Percentiles rank a stretch among this genome's conserved stretches.
Conservation (phyloP, 1,140 invertebrate species). For the Lethrus apterus region DNA sequence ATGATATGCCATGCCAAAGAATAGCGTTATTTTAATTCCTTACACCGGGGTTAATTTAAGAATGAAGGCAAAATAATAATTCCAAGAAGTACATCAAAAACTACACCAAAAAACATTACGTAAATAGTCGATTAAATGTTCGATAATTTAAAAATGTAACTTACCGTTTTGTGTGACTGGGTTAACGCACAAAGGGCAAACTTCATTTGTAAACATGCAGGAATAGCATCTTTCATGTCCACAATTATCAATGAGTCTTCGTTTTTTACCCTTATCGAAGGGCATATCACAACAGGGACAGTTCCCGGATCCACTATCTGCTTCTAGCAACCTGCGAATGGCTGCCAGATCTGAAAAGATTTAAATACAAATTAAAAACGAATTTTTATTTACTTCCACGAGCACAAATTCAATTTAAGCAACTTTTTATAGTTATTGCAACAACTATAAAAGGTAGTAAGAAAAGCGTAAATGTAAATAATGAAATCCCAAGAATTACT, state of each 20-base stretch:
- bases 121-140: background rate
- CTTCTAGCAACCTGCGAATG: slow-evolving; percentile 56
- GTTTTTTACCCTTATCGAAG: slow-evolving; percentile 91
- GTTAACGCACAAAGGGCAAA: slow-evolving; percentile 72
- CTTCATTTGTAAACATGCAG: slow-evolving; percentile 85
- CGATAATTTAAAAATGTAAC: background rate
- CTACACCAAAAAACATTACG: background rate
- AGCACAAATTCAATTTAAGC: too few relatives aligned
- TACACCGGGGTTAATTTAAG: too few relatives aligned
- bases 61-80: too few relatives aligned
- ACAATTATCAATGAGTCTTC: slow-evolving; percentile 87
- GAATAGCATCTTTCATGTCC: slow-evolving; percentile 91
- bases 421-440: too few relatives aligned
- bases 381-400: too few relatives aligned
- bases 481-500: too few relatives aligned
- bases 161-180: slow-evolving; percentile 8
- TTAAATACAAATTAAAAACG: too few relatives aligned
- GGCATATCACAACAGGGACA: slow-evolving; percentile 84
- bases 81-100: background rate
- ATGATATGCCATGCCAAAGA: too few relatives aligned
- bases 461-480: too few relatives aligned
- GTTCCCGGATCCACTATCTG: slow-evolving; percentile 52
- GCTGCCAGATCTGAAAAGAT: slow-evolving; percentile 68
- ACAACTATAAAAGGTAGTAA: too few relatives aligned
- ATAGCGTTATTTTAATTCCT: too few relatives aligned